Evolutionary conservation across 2,113 vertebrate genomes (phyloP).

Genomic region (Maccullochella peelii): DNA sequence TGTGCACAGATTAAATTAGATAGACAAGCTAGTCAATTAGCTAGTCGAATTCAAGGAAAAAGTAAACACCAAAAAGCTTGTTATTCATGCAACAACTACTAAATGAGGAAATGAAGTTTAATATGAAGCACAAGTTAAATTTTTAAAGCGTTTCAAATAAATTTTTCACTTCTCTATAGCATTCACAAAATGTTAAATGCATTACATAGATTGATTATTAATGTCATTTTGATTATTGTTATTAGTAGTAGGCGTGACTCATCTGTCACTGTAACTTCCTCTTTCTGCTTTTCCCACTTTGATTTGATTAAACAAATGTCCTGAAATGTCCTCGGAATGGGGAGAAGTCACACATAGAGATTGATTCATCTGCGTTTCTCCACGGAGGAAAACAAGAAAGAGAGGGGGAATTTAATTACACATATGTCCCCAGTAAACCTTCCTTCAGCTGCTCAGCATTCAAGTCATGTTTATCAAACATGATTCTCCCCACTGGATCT

Average conservation of each 20-base stretch:
- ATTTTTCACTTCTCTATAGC: not conserved
- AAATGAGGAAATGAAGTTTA: not conserved
- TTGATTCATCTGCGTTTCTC: not conserved
- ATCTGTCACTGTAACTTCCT: not conserved
- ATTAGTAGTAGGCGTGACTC: not conserved
- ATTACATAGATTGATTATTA: not conserved
- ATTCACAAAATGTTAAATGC: not conserved
- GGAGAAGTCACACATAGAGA: not conserved
- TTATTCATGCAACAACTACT: not conserved
- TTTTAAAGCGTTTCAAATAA: no score
- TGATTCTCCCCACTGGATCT: not conserved
- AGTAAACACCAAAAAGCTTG: not conserved
- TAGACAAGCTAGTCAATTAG: no score
- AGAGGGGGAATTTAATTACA: slow-evolving; percentile 25
- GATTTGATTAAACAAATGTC: slow-evolving; percentile 23
- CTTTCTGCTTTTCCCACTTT: not conserved
- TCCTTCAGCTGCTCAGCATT: not conserved
- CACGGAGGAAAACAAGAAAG: slow-evolving; percentile 36
- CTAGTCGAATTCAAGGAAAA: not conserved
- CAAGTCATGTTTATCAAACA: not conserved
- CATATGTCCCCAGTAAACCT: slow-evolving; percentile 43
- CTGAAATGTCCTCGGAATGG: slow-evolving; percentile 20
- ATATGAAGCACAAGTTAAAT: no score
- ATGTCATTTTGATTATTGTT: not conserved
- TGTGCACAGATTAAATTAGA: not conserved